These are phyloP conservation scores for Beris morrisii DNA, from an alignment of 2,888 invertebrate species.

Conservation along the genomic window DNA sequence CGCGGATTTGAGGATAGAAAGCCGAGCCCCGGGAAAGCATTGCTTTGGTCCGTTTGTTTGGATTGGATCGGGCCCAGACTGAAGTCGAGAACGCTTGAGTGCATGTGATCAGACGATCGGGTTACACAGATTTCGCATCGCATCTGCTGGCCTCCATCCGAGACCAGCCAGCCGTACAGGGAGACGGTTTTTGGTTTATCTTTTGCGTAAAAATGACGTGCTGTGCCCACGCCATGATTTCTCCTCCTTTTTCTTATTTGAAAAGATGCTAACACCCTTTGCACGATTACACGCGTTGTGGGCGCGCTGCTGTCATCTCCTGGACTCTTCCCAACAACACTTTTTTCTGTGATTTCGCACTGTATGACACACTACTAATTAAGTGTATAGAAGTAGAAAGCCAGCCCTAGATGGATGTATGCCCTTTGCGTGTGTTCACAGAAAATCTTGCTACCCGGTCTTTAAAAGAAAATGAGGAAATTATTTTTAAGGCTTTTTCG, in stretches of 20 bases:
- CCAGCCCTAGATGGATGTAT: background rate
- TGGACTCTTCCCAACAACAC: too few species aligned
- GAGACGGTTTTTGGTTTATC: too few species aligned
- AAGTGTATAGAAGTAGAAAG: background rate
- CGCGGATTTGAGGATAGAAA: too few species aligned
- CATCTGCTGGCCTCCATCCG: too few species aligned
- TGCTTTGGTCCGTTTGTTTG: too few species aligned
- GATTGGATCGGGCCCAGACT: too few species aligned
- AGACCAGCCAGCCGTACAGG: too few species aligned
- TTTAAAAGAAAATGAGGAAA: background rate
- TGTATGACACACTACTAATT: constrained; percentile 1
- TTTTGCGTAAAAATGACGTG: background rate
- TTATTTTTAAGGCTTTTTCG: background rate
- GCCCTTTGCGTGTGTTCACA: background rate
- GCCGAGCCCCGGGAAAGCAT: too few species aligned
- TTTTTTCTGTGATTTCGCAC: background rate
- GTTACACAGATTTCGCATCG: too few species aligned
- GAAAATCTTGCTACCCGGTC: background rate
- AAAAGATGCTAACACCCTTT: background rate
- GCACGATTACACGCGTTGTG: background rate
- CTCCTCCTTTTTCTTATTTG: background rate
- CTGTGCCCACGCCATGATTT: background rate
- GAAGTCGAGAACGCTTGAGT: too few species aligned
- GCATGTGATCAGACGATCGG: too few species aligned
- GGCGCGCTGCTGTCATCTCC: background rate